phyloP scores from a whole-genome alignment of 2,797 vertebrate genomes.

The Ptychadena robeensis region DNA sequence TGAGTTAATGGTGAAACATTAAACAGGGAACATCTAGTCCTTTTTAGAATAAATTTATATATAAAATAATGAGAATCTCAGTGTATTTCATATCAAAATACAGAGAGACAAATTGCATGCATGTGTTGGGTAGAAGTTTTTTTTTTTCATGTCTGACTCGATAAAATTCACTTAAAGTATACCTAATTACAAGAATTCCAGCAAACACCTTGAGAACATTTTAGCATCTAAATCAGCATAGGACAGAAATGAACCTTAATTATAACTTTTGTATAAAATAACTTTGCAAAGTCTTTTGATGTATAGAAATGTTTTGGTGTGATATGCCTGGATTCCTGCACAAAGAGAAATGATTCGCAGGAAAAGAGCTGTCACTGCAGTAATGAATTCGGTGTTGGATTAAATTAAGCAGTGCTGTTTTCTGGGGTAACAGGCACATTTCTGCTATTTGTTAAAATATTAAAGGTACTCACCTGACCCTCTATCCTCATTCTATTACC shows the following conservation, averaged over 20 bases:
- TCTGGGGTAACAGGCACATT: neutral
- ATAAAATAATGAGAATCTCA: constrained; percentile 14
- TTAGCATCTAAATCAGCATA: constrained; percentile 28
- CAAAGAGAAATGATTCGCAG: neutral
- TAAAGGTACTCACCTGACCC: neutral
- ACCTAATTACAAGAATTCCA: constrained; percentile 22
- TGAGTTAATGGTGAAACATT: neutral
- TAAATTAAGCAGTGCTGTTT: neutral
- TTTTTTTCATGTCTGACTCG: constrained; percentile 11
- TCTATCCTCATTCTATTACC: neutral
- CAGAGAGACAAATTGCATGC: constrained; percentile 11
- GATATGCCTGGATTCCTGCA: constrained; percentile 8
- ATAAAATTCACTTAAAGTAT: constrained; percentile 17
- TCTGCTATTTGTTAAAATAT: neutral
- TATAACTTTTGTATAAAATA: constrained; percentile 23
- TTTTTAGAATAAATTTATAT: neutral
- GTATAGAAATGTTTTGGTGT: constrained; percentile 26
- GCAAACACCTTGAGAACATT: constrained; percentile 31
- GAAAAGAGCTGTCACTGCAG: constrained; percentile 3
- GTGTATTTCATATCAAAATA: neutral
- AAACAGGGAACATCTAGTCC: neutral
- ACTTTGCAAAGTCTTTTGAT: constrained; percentile 29
- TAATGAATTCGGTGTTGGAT: neutral
- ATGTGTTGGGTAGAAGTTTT: constrained; percentile 18
- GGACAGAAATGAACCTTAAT: constrained; percentile 27